Evolutionary conservation across 2,888 invertebrate species (phyloP), one percentile per base, ranked within the genome.

Genomic region (Dendrolimus pini): DNA sequence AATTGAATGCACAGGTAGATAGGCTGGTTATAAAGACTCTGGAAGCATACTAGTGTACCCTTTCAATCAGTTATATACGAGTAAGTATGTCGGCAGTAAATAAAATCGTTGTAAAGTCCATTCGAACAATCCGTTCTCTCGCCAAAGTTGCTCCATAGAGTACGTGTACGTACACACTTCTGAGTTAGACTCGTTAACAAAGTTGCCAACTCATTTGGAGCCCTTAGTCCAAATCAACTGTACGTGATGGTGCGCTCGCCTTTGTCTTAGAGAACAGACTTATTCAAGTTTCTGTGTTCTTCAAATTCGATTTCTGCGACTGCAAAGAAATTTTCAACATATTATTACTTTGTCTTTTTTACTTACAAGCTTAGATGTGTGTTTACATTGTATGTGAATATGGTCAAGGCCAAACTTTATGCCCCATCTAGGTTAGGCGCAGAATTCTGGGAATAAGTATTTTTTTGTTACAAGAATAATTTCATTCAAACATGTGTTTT

Each of bases 161-260:
- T 47, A 47, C 47, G 47, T 47, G 47, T 47, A 47, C 47, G 47
- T 47, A 47, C 47, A 47, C 9, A 47, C 47, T 9, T 47, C 47
- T 47, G 47, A 47, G 47, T 9, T 47, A 47, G 47, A 47, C 62
- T 66, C 64, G 61, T 66, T 66, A 64, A 60, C 47, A 59, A 52
- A 60, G 58, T 60, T 61, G 58, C 61, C 61, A 62, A 63, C 62
- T 64, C 64, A 61, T 65, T 60, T 54, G 41, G 56, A 54, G 56
- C 59, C 58, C 59, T 62, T 61, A 65, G 61, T 58, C 58, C 62
- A 64, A 64, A 66, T 64, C 65, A 64, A 52, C 52, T 55, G 60
- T 53, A 42, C 62, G 61, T 61, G 63, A 65, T 62, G 52, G 59
- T 56, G 12, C 30, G 30, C 30, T 47, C 9, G 47, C 47, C 47